Conservation (phyloP, 2,797 vertebrate genomes). For the Centroberyx gerrardi region DNA sequence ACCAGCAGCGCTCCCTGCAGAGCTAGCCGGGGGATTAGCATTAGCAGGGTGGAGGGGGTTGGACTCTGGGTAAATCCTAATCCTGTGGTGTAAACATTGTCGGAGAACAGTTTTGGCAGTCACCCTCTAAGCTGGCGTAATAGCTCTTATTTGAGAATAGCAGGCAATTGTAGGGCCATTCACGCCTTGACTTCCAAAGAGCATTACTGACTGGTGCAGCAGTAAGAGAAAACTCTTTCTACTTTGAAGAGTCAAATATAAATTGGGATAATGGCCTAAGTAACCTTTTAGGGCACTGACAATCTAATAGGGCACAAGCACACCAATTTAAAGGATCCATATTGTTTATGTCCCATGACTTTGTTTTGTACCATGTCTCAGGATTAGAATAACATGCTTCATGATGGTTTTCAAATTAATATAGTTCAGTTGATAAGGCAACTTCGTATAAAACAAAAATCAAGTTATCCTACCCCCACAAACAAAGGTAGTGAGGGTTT, state of each 20-base stretch:
- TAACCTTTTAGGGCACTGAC: not conserved
- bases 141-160: conserved; percentile 74
- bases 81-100: conserved; percentile 78
- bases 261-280: not conserved
- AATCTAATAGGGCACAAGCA: not conserved
- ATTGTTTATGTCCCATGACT: not conserved
- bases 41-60: conserved; percentile 55
- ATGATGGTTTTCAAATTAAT: not conserved
- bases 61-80: conserved; percentile 74
- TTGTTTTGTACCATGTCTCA: not conserved
- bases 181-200: conserved; percentile 73
- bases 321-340: not conserved
- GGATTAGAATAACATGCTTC: not conserved
- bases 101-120: conserved; percentile 71
- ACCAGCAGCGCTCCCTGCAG: conserved; percentile 23
- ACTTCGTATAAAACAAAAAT: not conserved
- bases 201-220: conserved; percentile 61
- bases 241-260: conserved; percentile 20
- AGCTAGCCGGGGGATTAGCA: conserved; percentile 66
- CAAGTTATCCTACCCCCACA: not conserved
- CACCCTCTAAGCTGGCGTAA: conserved; percentile 77
- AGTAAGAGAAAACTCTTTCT: conserved; percentile 23
- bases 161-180: conserved; percentile 71
- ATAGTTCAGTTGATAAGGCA: not conserved
- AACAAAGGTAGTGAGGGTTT: not conserved